A percentile compares a stretch with the other conserved stretches of the same genome.
phyloP scores from a whole-genome alignment of 2,888 invertebrate species.

The Drosophila greeni region DNA sequence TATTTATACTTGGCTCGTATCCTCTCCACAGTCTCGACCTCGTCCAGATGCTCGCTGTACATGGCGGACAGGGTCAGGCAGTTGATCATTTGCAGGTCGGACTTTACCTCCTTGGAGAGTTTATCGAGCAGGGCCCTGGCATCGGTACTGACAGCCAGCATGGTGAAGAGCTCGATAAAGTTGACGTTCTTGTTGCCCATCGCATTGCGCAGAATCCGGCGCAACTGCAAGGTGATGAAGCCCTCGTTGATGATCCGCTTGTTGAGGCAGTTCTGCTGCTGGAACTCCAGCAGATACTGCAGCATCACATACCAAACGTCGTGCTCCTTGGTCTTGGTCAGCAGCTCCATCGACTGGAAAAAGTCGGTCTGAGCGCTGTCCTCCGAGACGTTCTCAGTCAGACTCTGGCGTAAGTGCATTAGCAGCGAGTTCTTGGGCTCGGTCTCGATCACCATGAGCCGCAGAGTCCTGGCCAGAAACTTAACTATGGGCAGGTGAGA shows the following conservation, averaged over 20 bases:
- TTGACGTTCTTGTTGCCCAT: conserved; percentile 76
- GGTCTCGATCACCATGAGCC: conserved; percentile 66
- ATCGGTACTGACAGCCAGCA: conserved; percentile 72
- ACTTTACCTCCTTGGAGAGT: conserved; percentile 72
- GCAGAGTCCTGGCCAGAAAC: conserved; percentile 73
- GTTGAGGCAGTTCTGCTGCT: conserved; percentile 55
- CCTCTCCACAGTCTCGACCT: conserved; percentile 63
- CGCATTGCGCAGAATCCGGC: conserved; percentile 73
- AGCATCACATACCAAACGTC: conserved; percentile 75
- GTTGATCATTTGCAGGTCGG: conserved; percentile 76
- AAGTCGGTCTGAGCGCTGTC: conserved; percentile 70
- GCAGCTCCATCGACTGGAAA: conserved; percentile 71
- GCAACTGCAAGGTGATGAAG: conserved; percentile 71
- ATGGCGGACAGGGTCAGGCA: conserved; percentile 77
- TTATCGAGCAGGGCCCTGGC: conserved; percentile 65
- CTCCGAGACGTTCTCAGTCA: conserved; percentile 43
- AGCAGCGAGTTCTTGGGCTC: conserved; percentile 61
- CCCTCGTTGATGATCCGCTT: conserved; percentile 67
- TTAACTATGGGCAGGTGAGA: conserved; percentile 69
- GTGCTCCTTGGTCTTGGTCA: conserved; percentile 76
- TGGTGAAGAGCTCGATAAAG: conserved; percentile 75
- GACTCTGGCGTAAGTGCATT: conserved; percentile 52
- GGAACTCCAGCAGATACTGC: conserved; percentile 74
- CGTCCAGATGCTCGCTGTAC: conserved; percentile 73
- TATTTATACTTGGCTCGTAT: conserved; percentile 63